Percentiles rank a stretch among this genome's conserved stretches.
phyloP scores from a whole-genome alignment of 2,797 vertebrate genomes.

The Danio aesculapii region DNA sequence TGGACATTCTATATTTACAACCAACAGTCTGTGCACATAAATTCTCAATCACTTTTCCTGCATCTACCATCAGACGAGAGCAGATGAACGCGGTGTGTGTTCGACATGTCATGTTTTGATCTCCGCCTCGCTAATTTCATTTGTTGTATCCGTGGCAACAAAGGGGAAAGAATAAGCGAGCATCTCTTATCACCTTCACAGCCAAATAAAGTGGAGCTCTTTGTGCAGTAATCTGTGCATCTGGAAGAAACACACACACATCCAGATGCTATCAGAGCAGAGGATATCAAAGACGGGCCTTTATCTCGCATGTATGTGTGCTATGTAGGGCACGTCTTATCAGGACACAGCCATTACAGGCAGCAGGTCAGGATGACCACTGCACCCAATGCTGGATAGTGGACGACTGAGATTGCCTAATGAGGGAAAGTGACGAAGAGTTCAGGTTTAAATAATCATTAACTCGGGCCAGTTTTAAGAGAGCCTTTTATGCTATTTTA shows the following conservation, averaged over 20 bases:
- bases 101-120: conserved; percentile 46
- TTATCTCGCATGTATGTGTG: conserved; percentile 28
- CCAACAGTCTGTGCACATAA: conserved; percentile 32
- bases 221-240: conserved; percentile 35
- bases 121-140: conserved; percentile 40
- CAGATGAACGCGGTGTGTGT: conserved; percentile 27
- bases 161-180: conserved; percentile 45
- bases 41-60: background rate
- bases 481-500: too few relatives aligned
- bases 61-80: conserved; percentile 2
- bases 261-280: conserved; percentile 33
- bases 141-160: conserved; percentile 49
- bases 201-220: conserved; percentile 43
- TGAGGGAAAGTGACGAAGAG: background rate
- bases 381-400: background rate
- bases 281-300: conserved; percentile 41
- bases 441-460: too few relatives aligned
- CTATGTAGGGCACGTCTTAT: conserved; percentile 52
- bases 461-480: too few relatives aligned
- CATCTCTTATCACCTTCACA: conserved; percentile 40
- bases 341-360: conserved; percentile 28
- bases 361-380: conserved; percentile 42
- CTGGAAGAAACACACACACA: conserved; percentile 21
- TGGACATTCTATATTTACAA: conserved; percentile 3
- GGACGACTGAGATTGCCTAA: background rate